Evolutionary conservation across 1,140 invertebrate genomes (phyloP).

Genomic region (Drosophila cardini): DNA sequence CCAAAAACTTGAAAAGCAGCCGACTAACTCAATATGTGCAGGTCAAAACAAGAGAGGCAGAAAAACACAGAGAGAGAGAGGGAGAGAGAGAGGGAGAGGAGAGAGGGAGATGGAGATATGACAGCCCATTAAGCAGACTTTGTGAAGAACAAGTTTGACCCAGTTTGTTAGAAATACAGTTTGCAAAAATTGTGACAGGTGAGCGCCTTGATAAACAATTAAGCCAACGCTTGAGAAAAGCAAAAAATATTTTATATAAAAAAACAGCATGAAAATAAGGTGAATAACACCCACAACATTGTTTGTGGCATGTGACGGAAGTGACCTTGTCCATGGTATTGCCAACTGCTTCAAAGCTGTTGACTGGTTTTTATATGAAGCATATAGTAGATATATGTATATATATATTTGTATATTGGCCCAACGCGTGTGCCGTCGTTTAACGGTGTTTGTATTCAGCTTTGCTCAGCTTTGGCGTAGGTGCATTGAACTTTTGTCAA

Average conservation of each 20-base stretch:
- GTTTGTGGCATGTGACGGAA: constrained; percentile 64
- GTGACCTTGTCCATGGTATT: constrained; percentile 76
- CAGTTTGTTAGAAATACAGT: constrained; percentile 51
- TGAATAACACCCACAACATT: constrained; percentile 75
- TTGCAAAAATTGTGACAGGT: constrained; percentile 53
- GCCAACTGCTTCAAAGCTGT: constrained; percentile 49
- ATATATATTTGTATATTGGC: not conserved
- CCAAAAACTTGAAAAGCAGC: constrained; percentile 39
- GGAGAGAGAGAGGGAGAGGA: constrained; percentile 1
- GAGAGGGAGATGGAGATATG: not conserved
- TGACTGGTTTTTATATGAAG: constrained; percentile 22
- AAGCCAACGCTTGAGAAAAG: constrained; percentile 44
- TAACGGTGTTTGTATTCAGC: constrained; percentile 28
- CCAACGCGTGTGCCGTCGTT: constrained; percentile 52
- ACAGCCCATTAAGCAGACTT: constrained; percentile 38
- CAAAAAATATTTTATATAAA: no score
- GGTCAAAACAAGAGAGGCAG: constrained; percentile 22
- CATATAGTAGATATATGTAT: not conserved
- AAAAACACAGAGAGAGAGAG: not conserved
- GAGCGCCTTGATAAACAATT: constrained; percentile 75
- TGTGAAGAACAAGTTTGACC: constrained; percentile 57
- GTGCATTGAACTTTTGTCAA: constrained; percentile 58
- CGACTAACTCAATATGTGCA: constrained; percentile 15
- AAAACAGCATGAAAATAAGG: constrained; percentile 27
- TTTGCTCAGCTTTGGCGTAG: constrained; percentile 34